Base-by-base conservation (phyloP, 2,888 invertebrate genomes). In the Boloria selene region DNA sequence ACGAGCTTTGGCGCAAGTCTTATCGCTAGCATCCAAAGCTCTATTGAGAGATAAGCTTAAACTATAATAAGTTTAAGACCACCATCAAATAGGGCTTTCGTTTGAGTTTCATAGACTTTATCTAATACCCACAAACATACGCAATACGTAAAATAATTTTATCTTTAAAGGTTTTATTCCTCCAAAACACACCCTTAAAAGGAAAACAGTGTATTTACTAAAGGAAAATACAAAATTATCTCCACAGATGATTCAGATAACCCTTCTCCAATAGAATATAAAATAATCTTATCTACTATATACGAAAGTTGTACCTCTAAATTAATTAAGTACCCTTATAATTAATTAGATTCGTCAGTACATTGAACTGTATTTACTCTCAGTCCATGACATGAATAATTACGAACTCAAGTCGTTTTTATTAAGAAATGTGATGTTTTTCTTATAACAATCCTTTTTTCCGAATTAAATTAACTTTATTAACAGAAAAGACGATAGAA, bases 271-370 rank as follows among this genome's bases (percentile, higher is more conserved):
- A 10, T 31, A 4, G 10, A 56, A 45, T 45, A 22, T n/a, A 56
- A 56, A 45, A 56, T 7, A 56, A 10, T 44, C 44, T 55, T 22
- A 56, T 44, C 42, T 44, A 7, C 31, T 38, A 3, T 49, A 16
- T 49, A 49, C 47, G 47, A n/a, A 49, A 53, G 53, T 44, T 26
- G 54, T 38, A 58, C 58, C 58, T 63, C 56, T 64, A 45, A 67
- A 56, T 71, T 67, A 69, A 69, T 71, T 69, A 71, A 67, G 61
- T 50, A 55, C 64, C 68, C 55, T 62, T 50, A 31, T 62, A 70
- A 68, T 62, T 61, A 66, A 70, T 52, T 58, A 45, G 61, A 45
- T 61, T 61, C 62, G 64, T 52, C 69, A 50, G 54, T 49, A 49
- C 14, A 17, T 44, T 49, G 53, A 16, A 6, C 44, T 16, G 45